Conservation (phyloP, 2,113 vertebrate genomes). For the Seriola aureovittata region DNA sequence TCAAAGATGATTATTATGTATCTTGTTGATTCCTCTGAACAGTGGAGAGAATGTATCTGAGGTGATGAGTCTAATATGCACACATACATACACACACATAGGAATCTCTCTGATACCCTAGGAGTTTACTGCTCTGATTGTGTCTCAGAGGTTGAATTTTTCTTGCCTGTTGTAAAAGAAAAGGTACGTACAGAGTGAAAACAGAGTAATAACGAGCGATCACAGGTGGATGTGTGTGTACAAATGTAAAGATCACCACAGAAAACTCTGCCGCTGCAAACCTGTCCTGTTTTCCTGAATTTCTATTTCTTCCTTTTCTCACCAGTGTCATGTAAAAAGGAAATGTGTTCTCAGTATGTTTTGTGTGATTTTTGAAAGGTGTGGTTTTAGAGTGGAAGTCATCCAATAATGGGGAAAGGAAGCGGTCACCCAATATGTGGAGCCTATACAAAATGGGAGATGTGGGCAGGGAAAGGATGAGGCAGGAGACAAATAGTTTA, state of each 20-base stretch:
- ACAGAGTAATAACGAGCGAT: conserved; percentile 36
- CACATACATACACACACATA: conserved; percentile 16
- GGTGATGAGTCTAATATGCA: conserved; percentile 35
- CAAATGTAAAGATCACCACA: conserved; percentile 31
- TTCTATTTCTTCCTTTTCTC: conserved; percentile 31
- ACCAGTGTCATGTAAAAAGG: conserved; percentile 50
- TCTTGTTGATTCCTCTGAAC: conserved; percentile 40
- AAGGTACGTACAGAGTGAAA: not conserved
- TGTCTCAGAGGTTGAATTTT: conserved; percentile 34
- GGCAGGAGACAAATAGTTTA: conserved; percentile 57
- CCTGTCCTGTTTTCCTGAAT: conserved; percentile 40
- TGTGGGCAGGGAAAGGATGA: conserved; percentile 48
- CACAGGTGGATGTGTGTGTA: conserved; percentile 30
- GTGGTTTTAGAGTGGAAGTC: conserved; percentile 48
- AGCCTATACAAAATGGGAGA: conserved; percentile 48
- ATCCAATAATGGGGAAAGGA: conserved; percentile 34
- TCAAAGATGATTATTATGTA: conserved; percentile 61
- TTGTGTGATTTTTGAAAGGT: conserved; percentile 64
- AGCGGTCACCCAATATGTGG: conserved; percentile 35
- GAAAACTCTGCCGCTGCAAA: conserved; percentile 32
- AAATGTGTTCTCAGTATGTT: conserved; percentile 57
- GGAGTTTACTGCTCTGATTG: conserved; percentile 23
- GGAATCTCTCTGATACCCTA: conserved; percentile 9
- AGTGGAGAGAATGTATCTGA: conserved; percentile 51
- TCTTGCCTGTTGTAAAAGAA: conserved; percentile 17